These are phyloP conservation scores for Spizella passerina DNA, from an alignment of 2,797 vertebrate genomes.

Conservation along the genomic window DNA sequence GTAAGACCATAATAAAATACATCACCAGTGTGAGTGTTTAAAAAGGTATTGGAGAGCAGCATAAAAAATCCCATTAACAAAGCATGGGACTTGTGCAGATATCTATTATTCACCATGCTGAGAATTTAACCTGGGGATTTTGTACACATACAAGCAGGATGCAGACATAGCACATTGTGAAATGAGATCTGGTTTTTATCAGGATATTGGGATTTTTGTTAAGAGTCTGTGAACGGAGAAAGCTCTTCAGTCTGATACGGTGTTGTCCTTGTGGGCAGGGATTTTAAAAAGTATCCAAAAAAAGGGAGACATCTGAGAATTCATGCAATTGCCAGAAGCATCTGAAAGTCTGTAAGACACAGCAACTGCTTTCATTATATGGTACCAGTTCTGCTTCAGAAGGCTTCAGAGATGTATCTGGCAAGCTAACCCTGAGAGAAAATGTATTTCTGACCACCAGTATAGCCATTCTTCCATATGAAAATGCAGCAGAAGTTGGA, in stretches of 20 bases:
- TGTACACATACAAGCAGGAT: background rate
- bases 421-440: background rate
- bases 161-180: background rate
- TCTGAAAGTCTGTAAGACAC: background rate
- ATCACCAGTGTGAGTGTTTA: background rate
- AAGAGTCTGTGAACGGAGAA: too few species aligned
- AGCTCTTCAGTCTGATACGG: background rate
- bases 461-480: background rate
- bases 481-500: background rate
- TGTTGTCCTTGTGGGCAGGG: background rate
- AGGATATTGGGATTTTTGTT: background rate
- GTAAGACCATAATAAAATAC: background rate
- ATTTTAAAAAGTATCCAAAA: background rate
- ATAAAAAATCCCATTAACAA: background rate
- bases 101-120: background rate
- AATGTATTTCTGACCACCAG: background rate
- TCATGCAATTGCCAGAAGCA: background rate
- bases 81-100: background rate
- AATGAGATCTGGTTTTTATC: background rate
- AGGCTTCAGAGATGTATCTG: background rate
- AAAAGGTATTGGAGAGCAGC: background rate
- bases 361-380: background rate
- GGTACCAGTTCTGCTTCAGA: background rate
- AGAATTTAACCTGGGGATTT: background rate
- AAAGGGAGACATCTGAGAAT: background rate